Evolutionary conservation across 2,113 vertebrate genomes (phyloP), one percentile per base, ranked within the genome.

Genomic region (Tor tambroides): DNA sequence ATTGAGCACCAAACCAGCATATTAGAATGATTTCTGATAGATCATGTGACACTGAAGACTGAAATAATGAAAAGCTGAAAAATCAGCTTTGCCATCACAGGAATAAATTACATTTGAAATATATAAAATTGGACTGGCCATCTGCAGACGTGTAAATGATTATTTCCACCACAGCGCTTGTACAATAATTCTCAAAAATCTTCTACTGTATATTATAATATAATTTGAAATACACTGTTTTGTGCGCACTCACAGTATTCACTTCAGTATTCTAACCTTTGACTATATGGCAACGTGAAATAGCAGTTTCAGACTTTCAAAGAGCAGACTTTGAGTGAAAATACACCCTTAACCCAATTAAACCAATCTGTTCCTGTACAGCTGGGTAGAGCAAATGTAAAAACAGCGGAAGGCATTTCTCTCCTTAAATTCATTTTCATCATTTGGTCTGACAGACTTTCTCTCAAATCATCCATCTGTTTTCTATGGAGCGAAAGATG

Each of bases 361-460:
- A 84, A 41, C 82, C 82, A 84, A 84, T 72, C 82, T 54, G 82
- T 84, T 59, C 82, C 67, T 51, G 65, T 54, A 74, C 82, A 84
- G 67, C 67, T 84, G 82, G 46, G 51, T 38, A 80, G 28, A 79
- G 56, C 8, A 19, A 84, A 56, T 38, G 49, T 23, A 56, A 23
- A 74, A 51, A 74, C 12, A 59, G 43, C 51, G 43, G 43, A 72
- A 72, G 30, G 43, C 65, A 84, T 84, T 71, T 38, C 19, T n/a
- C 49, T 28, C 69, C 30, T n/a, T 35, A 74, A 38, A 41, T 59
- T 54, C 23, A 84, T 84, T 84, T 84, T 56, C 28, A 74, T 74
- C 46, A 51, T 56, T 41, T 56, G 49, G 49, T 84, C 49, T 74
- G 82, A 84, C 49, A 84, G 67, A 56, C 17, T 59, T 84, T 69